phyloP scores from a whole-genome alignment of 1,140 invertebrate species.

The Pogonognathellus flavescens region DNA sequence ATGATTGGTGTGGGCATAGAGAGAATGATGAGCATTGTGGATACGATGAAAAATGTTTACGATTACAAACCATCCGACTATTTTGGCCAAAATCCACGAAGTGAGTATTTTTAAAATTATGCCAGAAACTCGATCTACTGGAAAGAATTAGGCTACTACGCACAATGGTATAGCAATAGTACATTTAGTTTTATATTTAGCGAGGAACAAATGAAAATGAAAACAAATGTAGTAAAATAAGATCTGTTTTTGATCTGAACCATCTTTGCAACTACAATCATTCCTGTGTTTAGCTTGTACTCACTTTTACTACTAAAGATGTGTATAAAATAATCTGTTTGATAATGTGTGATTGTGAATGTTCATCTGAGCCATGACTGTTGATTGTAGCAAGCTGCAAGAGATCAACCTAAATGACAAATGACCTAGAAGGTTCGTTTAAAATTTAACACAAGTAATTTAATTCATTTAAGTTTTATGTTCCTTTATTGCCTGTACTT shows the following conservation, averaged over 20 bases:
- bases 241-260: too few species aligned
- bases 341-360: background rate
- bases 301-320: too few species aligned
- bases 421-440: slow-evolving; percentile 45
- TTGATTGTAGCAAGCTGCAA: background rate
- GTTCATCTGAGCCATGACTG: slow-evolving; percentile 16
- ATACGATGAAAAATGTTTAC: slow-evolving; percentile 16
- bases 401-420: slow-evolving; percentile 44
- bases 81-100: background rate
- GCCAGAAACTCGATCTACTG: too few species aligned
- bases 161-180: too few species aligned
- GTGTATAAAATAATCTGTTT: too few species aligned
- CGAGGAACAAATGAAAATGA: too few species aligned
- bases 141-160: too few species aligned
- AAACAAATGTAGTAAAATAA: too few species aligned
- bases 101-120: too few species aligned
- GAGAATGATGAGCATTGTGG: slow-evolving; percentile 54
- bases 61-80: slow-evolving; percentile 28
- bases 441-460: slow-evolving; percentile 14
- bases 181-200: too few species aligned
- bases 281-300: too few species aligned
- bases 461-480: background rate
- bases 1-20: slow-evolving; percentile 54
- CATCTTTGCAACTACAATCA: too few species aligned
- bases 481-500: background rate